Conservation (phyloP, 2,888 invertebrate genomes). For the Enoplolaimus lenunculus region DNA sequence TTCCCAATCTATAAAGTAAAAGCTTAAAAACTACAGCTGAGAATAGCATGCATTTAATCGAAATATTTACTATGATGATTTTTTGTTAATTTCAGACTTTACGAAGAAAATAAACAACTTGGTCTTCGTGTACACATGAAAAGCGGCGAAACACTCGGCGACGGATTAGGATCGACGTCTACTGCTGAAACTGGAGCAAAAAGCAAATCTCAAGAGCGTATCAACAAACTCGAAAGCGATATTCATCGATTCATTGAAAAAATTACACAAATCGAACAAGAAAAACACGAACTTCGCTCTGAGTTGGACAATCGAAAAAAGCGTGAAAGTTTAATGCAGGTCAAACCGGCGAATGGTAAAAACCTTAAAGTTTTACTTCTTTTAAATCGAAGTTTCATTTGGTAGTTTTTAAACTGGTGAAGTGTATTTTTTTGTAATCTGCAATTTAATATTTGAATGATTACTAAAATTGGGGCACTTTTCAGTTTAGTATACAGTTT, state of each 20-base stretch:
- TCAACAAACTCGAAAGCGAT: conserved; percentile 26
- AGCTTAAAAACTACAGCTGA: conserved; percentile 47
- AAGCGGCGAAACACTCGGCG: background rate
- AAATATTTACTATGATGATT: background rate
- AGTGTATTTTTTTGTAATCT: too few species aligned
- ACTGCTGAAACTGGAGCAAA: background rate
- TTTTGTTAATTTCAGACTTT: conserved; percentile 19
- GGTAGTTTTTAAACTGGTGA: too few species aligned
- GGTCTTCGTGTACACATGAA: background rate
- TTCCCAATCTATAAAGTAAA: too few species aligned
- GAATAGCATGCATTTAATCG: conserved; percentile 41
- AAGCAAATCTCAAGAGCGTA: conserved; percentile 22
- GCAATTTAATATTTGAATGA: too few species aligned
- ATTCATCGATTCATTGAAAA: conserved; percentile 23
- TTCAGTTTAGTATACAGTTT: too few species aligned
- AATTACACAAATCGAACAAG: conserved; percentile 26
- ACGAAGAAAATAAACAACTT: conserved; percentile 27
- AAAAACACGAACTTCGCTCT: conserved; percentile 26
- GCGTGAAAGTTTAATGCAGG: conserved; percentile 37
- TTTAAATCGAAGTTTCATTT: too few species aligned
- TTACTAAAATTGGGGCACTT: too few species aligned
- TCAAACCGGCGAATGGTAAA: conserved; percentile 40
- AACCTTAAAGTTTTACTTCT: too few species aligned
- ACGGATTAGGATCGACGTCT: background rate
- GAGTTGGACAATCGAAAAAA: conserved; percentile 30